Conservation (phyloP, 2,888 invertebrate genomes). For the Tolmerus cingulatus region DNA sequence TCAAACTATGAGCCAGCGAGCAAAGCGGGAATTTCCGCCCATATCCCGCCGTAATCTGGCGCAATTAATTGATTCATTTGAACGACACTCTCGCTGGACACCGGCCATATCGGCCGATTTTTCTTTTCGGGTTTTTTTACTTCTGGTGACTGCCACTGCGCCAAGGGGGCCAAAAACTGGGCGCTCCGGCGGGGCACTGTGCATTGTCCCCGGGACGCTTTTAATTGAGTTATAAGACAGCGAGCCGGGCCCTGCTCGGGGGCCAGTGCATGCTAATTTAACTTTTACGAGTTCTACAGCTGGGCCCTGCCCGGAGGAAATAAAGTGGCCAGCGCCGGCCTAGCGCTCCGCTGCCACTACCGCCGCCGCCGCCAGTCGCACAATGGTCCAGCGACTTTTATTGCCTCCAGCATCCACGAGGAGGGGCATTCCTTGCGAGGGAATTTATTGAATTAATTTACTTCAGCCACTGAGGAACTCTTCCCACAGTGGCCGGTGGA, state of each 20-base stretch:
- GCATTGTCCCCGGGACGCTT: background rate
- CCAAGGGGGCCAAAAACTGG: background rate
- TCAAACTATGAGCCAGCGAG: background rate
- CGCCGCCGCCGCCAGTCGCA: background rate
- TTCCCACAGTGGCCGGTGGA: background rate
- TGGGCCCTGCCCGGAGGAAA: background rate
- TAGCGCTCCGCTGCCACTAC: background rate
- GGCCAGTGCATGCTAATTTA: background rate
- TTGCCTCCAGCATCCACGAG: background rate
- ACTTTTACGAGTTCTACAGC: background rate
- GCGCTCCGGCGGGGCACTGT: background rate
- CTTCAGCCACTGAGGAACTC: background rate
- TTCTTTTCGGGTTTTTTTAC: background rate
- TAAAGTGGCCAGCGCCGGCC: background rate
- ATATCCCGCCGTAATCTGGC: background rate
- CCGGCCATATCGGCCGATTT: background rate
- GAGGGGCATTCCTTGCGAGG: background rate
- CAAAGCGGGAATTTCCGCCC: background rate
- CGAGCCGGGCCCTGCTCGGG: background rate
- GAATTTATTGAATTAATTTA: conserved; percentile 29
- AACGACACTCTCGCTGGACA: background rate
- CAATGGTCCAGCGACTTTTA: background rate
- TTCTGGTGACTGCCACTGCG: background rate
- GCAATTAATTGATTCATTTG: conserved; percentile 3
- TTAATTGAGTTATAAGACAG: background rate